These are phyloP conservation scores for Cyclargus thomasi DNA, from an alignment of 1,140 invertebrate genomes.

Conservation along the genomic window DNA sequence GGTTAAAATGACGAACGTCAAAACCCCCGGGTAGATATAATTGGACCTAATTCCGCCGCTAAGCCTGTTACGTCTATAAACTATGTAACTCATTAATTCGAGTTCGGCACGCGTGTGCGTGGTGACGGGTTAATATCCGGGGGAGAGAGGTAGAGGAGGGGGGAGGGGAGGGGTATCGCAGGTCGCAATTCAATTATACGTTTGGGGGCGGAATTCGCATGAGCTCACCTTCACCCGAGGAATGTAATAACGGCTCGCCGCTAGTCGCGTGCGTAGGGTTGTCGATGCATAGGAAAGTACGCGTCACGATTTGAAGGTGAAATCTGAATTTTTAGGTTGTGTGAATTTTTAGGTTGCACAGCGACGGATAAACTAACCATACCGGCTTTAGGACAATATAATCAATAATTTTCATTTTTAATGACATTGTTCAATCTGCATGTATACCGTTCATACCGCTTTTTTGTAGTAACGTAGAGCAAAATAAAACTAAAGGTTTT, in stretches of 20 bases:
- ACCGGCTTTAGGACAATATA: too few relatives aligned
- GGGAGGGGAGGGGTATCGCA: not conserved
- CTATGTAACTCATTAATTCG: conserved; percentile 1
- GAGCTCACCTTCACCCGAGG: conserved; percentile 12
- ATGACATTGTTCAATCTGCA: too few relatives aligned
- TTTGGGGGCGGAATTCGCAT: conserved; percentile 9
- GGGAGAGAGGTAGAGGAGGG: not conserved
- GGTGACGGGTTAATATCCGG: conserved; percentile 6
- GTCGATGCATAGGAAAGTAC: not conserved
- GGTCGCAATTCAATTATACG: conserved; percentile 14
- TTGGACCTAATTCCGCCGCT: not conserved
- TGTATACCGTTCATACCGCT: too few relatives aligned
- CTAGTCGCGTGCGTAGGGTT: conserved; percentile 7
- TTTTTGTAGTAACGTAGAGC: too few relatives aligned
- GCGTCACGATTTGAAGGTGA: not conserved
- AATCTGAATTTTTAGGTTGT: too few relatives aligned
- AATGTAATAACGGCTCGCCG: conserved; percentile 15
- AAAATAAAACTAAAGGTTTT: too few relatives aligned
- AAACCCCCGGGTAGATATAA: not conserved
- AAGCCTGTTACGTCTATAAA: conserved; percentile 1
- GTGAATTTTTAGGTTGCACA: too few relatives aligned
- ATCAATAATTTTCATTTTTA: too few relatives aligned
- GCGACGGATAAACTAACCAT: too few relatives aligned
- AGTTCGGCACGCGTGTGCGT: conserved; percentile 4
- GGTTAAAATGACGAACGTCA: not conserved